phyloP scores from a whole-genome alignment of 2,888 invertebrate species.

The Tigriopus californicus region DNA sequence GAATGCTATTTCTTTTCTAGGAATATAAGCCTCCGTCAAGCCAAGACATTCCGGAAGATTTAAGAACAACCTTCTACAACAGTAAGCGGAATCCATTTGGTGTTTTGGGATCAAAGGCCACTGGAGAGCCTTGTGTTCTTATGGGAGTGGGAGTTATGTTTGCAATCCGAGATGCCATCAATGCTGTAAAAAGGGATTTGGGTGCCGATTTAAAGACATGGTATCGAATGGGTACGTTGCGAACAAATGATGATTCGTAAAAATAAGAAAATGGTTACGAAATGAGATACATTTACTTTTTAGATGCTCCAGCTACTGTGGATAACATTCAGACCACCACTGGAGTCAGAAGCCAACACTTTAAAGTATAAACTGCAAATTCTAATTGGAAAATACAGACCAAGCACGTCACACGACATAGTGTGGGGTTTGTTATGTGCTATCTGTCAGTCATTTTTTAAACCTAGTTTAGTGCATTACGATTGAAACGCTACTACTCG shows the following conservation, averaged over 20 bases:
- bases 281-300: too few relatives aligned
- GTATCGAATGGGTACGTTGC: not conserved
- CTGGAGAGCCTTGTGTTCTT: not conserved
- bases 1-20: conserved; percentile 22
- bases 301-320: not conserved
- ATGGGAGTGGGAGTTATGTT: not conserved
- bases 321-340: not conserved
- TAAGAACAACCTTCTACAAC: conserved; percentile 46
- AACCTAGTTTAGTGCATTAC: too few relatives aligned
- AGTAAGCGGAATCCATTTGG: conserved; percentile 42
- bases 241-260: not conserved
- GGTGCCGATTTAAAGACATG: not conserved
- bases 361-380: not conserved
- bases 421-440: too few relatives aligned
- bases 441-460: too few relatives aligned
- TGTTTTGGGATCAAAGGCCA: conserved; percentile 48
- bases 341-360: not conserved
- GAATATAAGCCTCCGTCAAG: conserved; percentile 55
- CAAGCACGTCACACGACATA: too few relatives aligned
- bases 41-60: conserved; percentile 57
- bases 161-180: not conserved
- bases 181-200: not conserved
- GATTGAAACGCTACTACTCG: too few relatives aligned
- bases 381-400: too few relatives aligned
- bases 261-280: too few relatives aligned